Conservation (phyloP, 1,140 invertebrate genomes). For the Diachasma alloeum region DNA sequence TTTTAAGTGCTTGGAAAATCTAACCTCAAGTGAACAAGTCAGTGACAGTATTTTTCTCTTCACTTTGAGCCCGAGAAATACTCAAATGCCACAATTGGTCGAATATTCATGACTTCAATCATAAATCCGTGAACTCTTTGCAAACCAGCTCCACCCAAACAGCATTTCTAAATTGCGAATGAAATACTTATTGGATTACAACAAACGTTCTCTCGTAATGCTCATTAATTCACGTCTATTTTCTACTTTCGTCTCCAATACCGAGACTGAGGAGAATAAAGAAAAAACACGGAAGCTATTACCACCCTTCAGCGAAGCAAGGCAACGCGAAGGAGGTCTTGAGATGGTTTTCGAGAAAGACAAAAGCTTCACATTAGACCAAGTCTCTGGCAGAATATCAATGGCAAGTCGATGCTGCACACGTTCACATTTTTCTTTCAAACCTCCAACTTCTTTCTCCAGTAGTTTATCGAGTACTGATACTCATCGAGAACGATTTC, state of each 20-base stretch:
- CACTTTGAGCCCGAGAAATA: too few relatives aligned
- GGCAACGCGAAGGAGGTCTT: background rate
- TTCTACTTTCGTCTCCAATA: background rate
- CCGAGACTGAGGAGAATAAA: constrained; percentile 8
- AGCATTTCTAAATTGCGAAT: too few relatives aligned
- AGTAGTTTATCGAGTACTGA: background rate
- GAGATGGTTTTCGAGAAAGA: constrained; percentile 31
- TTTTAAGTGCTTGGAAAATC: too few relatives aligned
- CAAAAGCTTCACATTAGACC: constrained; percentile 51
- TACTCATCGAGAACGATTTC: background rate
- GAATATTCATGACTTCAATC: too few relatives aligned
- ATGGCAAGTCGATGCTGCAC: constrained; percentile 38
- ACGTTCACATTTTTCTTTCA: background rate
- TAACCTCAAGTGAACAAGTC: too few relatives aligned
- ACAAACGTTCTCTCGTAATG: background rate
- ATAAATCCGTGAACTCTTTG: too few relatives aligned
- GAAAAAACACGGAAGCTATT: constrained; percentile 30
- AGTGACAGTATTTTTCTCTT: too few relatives aligned
- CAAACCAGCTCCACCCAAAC: too few relatives aligned
- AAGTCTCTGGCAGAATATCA: constrained; percentile 47
- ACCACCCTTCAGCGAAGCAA: constrained; percentile 31
- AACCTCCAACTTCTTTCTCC: background rate
- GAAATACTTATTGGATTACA: too few relatives aligned
- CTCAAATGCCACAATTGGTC: too few relatives aligned
- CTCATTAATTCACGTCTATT: constrained; percentile 13